Evolutionary conservation across 1,140 invertebrate genomes (phyloP), one percentile per base, ranked within the genome.

Genomic region (Zaprionus ornatus): DNA sequence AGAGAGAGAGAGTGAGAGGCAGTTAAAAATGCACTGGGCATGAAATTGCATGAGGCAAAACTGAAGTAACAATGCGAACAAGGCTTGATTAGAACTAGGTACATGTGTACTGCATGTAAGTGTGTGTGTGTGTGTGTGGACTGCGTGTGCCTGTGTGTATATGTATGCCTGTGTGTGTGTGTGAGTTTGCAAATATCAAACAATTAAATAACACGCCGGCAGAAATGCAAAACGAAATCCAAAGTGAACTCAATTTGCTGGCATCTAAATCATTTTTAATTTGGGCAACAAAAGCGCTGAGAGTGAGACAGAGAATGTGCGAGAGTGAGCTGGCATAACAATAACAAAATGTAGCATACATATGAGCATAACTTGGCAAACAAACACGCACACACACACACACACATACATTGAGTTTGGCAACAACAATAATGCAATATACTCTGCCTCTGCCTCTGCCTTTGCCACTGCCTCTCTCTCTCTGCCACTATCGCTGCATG

Each of bases 241-340:
- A 75, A 79, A 79, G 64, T 81, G 85, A 88, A 88, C 84, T 88
- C 84, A 88, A 88, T 88, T 88, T 88, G 77, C 85, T 88, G 64
- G 81, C 85, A 88, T 81, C 78, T 88, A 88, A 88, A 88, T 90
- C 85, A 88, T 88, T 88, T 88, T 88, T 88, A 88, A 88, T 88
- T 88, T 88, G 78, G 67, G 59, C 80, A 90, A 88, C 76, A 80
- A 79, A 63, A 70, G 48, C 45, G 45, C n/a, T 6, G 37, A 50
- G 45, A 50, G 17, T 5, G 45, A 13, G 45, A 50, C 4, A 50
- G 45, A 21, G 9, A 21, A 1, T 9, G 19, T 19, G 17, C 45
- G 10, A 13, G 45, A 50, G 45, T 42, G 40, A 45, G 40, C n/a
- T 17, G n/a, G n/a, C 40, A 52, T 59, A 87, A 77, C 76, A 86